A percentile compares a stretch with the other conserved stretches of the same genome.
Conservation (phyloP, 2,888 invertebrate species). For the Stenolophus ochropezus region DNA sequence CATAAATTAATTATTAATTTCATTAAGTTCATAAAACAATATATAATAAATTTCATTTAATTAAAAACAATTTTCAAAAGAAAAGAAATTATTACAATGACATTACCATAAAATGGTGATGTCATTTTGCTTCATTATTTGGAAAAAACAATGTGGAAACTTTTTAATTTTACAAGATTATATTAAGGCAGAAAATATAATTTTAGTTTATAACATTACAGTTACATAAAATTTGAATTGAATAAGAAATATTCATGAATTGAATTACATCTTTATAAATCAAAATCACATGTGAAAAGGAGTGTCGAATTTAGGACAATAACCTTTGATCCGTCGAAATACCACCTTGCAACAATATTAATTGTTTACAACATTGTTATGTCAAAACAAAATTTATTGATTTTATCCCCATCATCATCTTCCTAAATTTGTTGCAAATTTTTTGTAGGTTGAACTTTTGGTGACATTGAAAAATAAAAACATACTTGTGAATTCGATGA, state of each 20-base stretch:
- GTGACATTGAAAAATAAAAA: neutral
- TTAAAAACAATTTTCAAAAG: too few species aligned
- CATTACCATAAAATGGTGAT: too few species aligned
- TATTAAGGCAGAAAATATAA: too few species aligned
- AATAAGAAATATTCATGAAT: neutral
- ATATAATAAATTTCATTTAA: too few species aligned
- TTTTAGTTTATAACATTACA: neutral
- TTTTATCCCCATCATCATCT: neutral
- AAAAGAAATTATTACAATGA: too few species aligned
- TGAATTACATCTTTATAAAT: neutral
- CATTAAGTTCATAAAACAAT: too few species aligned
- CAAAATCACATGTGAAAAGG: neutral
- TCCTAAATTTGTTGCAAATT: constrained; percentile 6
- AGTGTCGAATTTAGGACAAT: neutral
- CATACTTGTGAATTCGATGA: neutral
- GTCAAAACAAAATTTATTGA: neutral
- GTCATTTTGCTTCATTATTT: too few species aligned
- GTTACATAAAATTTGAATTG: neutral
- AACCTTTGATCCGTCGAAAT: neutral
- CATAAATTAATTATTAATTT: too few species aligned
- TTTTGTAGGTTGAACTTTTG: constrained; percentile 11
- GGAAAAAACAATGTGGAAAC: too few species aligned
- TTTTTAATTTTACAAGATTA: too few species aligned
- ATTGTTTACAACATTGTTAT: neutral
- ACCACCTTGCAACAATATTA: neutral